These are phyloP conservation scores for Odontomyia ornata DNA, from an alignment of 2,888 invertebrate genomes.

Conservation along the genomic window DNA sequence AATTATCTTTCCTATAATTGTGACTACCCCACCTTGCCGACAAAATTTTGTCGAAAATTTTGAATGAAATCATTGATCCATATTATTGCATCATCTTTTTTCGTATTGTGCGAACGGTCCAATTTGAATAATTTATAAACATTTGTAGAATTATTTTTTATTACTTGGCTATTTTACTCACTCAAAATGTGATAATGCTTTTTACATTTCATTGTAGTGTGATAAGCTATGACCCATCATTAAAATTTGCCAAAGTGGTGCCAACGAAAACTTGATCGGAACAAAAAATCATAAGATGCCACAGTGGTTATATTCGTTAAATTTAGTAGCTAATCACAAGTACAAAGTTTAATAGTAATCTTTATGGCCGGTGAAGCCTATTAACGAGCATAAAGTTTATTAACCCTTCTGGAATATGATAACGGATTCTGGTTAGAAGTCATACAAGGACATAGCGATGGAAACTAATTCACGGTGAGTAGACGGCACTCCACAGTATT, in stretches of 20 bases:
- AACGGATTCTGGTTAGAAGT: too few relatives aligned
- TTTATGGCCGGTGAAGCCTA: too few relatives aligned
- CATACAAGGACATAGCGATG: too few relatives aligned
- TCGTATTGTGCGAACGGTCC: not conserved
- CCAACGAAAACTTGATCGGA: not conserved
- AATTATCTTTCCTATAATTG: too few relatives aligned
- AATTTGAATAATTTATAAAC: not conserved
- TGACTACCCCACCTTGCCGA: too few relatives aligned
- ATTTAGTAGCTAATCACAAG: too few relatives aligned
- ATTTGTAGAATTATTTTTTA: not conserved
- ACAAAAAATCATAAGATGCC: not conserved
- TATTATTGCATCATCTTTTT: conserved; percentile 28
- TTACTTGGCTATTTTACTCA: not conserved
- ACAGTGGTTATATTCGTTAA: too few relatives aligned
- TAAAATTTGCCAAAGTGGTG: conserved; percentile 3
- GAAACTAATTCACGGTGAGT: too few relatives aligned
- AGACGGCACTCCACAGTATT: too few relatives aligned
- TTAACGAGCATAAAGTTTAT: too few relatives aligned
- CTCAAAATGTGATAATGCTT: not conserved
- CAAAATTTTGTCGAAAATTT: not conserved
- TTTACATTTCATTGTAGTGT: not conserved
- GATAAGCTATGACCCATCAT: conserved; percentile 13
- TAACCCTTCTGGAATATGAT: too few relatives aligned
- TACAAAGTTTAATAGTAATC: too few relatives aligned
- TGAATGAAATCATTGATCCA: conserved; percentile 17